Base-by-base conservation (phyloP, 2,797 vertebrate species). In the Schizopygopsis pylzovi region DNA sequence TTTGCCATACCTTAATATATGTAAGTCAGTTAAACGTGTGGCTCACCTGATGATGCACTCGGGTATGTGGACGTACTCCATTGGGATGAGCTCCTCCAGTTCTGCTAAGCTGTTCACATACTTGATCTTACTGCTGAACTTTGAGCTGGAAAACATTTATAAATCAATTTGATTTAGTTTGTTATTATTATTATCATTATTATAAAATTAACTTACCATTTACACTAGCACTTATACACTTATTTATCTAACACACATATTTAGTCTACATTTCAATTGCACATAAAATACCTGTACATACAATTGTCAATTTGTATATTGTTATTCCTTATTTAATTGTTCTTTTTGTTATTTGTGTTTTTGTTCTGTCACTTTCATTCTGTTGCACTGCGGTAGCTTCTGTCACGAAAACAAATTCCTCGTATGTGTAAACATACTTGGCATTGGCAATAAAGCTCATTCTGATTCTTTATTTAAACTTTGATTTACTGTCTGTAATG, bases 91-190 rank as follows among this genome's bases (percentile, higher is more conserved):
- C 83, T 97, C 94, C 86, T 92, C 95, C 87, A 99, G 97, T 90
- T 99, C 97, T 0, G 97, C 95, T 93, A 99, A 87, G 0, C 95
- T 98, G 92, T 91, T 96, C 86, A 98, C 96, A 0, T 98, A 99
- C 88, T 96, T 96, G 91, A 99, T 98, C 93, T 99, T 99, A 91
- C 96, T 98, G 95, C 98, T 99, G 95, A 99, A 99, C 93, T 99
- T 99, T 82, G 98, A 95, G 91, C 98, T 99, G 92, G 86, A 85
- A 93, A 80, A 85, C 39, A 73, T 6, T 25, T 16, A 68, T 7
- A 41, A 72, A 25, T 71, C 9, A 28, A 47, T 33, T 20, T 49
- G 16, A 18, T 37, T 49, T 33, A 6, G 4, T 49, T 81, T 68
- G n/a, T 49, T 67, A 11, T 59, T 59, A n/a, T 56, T 59, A 4